A percentile compares a stretch with the other conserved stretches of the same genome.
Conservation (phyloP, 1,140 invertebrate species). For the Alviniconcha marisindica region DNA sequence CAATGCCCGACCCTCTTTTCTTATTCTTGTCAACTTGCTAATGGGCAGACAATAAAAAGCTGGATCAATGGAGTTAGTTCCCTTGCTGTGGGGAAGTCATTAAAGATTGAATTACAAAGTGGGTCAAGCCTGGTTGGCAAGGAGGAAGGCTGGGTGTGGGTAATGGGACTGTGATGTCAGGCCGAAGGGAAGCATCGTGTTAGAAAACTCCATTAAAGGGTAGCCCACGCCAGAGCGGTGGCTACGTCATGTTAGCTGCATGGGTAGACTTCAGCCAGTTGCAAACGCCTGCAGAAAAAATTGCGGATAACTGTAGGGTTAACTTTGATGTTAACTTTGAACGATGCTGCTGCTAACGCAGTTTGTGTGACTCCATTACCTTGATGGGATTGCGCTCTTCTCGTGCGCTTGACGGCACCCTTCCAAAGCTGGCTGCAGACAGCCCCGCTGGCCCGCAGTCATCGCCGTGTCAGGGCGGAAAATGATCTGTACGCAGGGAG, state of each 20-base stretch:
- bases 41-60: constrained; percentile 29
- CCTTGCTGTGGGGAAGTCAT: constrained; percentile 15
- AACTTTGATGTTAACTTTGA: constrained; percentile 34
- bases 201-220: constrained; percentile 16
- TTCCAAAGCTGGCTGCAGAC: no score
- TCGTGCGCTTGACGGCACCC: background rate
- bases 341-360: constrained; percentile 30
- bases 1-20: background rate
- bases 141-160: background rate
- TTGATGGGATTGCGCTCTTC: constrained; percentile 28
- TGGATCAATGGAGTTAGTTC: constrained; percentile 19
- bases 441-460: no score
- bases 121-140: constrained; percentile 3
- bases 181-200: constrained; percentile 21
- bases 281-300: background rate
- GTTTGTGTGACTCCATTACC: constrained; percentile 34
- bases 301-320: constrained; percentile 10
- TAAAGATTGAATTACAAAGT: constrained; percentile 34
- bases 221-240: no score
- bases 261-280: background rate
- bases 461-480: no score
- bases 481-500: no score
- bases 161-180: constrained; percentile 41
- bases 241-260: background rate
- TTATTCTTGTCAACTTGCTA: constrained; percentile 18